Conservation (phyloP, 1,140 invertebrate genomes). For the Drosophila sproati region DNA sequence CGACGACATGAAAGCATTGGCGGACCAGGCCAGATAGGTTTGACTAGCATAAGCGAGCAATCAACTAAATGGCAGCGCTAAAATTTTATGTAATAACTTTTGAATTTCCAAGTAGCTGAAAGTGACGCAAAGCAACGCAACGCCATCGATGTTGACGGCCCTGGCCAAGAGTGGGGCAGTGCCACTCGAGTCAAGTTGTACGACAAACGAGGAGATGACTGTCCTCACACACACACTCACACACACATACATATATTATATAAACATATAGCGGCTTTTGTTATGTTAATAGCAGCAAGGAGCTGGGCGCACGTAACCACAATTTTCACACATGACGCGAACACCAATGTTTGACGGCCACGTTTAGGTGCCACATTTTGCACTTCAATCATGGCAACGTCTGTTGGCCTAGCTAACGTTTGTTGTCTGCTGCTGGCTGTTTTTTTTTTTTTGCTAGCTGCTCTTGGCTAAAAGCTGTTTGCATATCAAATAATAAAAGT, state of each 20-base stretch:
- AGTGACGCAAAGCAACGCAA: conserved; percentile 5
- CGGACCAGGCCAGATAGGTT: neutral
- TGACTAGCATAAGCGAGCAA: conserved; percentile 61
- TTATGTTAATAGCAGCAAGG: conserved; percentile 76
- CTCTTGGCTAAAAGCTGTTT: conserved; percentile 58
- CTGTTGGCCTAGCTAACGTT: conserved; percentile 12
- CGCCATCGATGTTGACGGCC: neutral
- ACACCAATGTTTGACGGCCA: conserved; percentile 35
- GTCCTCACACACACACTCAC: conserved; percentile 13
- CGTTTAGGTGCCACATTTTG: conserved; percentile 56
- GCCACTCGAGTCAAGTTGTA: conserved; percentile 63
- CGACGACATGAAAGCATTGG: conserved; percentile 19
- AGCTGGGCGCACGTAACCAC: conserved; percentile 68
- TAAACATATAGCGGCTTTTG: conserved; percentile 60
- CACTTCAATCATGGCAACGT: conserved; percentile 58
- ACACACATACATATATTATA: neutral
- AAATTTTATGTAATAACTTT: conserved; percentile 83
- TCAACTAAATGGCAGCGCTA: conserved; percentile 78
- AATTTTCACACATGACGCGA: conserved; percentile 65
- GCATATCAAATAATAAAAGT: conserved; percentile 80
- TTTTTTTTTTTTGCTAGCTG: conserved; percentile 1
- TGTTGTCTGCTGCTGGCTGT: conserved; percentile 23
- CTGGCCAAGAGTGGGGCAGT: conserved; percentile 34
- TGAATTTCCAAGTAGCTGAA: conserved; percentile 76
- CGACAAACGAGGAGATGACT: conserved; percentile 50